Base-by-base conservation (phyloP, 2,797 vertebrate species). In the Pseudopleuronectes americanus region DNA sequence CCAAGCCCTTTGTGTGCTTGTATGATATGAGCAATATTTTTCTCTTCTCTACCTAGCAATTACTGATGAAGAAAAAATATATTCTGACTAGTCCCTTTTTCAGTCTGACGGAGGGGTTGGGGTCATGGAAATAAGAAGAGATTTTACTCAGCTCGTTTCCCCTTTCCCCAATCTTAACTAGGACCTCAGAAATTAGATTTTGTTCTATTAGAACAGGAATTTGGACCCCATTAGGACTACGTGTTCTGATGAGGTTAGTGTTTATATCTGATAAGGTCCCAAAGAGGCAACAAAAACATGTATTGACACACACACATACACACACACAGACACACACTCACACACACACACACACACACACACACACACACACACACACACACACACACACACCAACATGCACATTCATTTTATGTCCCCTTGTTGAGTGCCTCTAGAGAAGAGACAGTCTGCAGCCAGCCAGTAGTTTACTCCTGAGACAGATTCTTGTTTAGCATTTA, bases 401-500 rank as follows among this genome's bases (percentile, higher is more conserved):
- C 17, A 47, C 31, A 85, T 66, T 63, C 74, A 80, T 88, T 82
- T 81, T 76, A 80, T 85, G 75, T 81, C 38, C 64, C 31, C 71
- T 83, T 88, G 76, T 88, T 80, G 75, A 87, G 79, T 62, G 80
- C 76, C 85, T 87, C 69, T 72, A 68, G 81, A 85, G 88, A 87
- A 68, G 54, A 82, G 83, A 86, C 79, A 67, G 83, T 85, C 83
- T 88, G 87, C 86, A 88, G 84, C 76, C 75, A 85, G 82, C 78
- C 66, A 64, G 80, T 71, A 65, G 73, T 91, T 90, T 90, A 87
- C 84, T 77, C 83, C 77, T 69, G 77, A 84, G 90, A 89, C 76
- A 75, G 73, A 71, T 73, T 85, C 84, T 92, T 90, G 89, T 90
- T 93, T 91, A 92, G 90, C 91, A 93, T 92, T 91, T 90, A 93